Percentiles rank a stretch among this genome's conserved stretches.
Conservation (phyloP, 2,888 invertebrate species). For the Platynereis dumerilii region DNA sequence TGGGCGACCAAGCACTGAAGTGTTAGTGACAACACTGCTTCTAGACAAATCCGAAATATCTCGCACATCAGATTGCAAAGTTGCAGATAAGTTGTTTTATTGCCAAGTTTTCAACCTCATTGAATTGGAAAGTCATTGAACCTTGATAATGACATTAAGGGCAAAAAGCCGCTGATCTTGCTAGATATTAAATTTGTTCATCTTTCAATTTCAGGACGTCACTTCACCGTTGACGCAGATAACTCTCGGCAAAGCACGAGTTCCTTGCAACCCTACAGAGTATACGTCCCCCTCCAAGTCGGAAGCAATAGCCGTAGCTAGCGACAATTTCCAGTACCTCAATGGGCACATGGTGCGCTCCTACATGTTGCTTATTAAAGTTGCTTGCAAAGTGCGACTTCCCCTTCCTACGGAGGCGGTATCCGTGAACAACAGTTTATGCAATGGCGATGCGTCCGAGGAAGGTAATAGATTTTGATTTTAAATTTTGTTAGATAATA, state of each 20-base stretch:
- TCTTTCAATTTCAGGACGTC: conserved; percentile 50
- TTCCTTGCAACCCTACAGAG: conserved; percentile 55
- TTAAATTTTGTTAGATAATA: background rate
- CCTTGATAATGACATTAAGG: too few species aligned
- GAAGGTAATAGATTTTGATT: conserved; percentile 38
- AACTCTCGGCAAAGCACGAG: conserved; percentile 52
- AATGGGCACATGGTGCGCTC: conserved; percentile 83
- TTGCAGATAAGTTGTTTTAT: too few species aligned
- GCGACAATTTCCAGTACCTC: conserved; percentile 80
- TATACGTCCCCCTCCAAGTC: conserved; percentile 63
- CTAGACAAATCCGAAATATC: too few species aligned
- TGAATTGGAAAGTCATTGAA: too few species aligned
- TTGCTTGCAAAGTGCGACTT: conserved; percentile 61
- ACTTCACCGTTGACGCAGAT: conserved; percentile 47
- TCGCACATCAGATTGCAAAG: too few species aligned
- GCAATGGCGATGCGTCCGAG: conserved; percentile 51
- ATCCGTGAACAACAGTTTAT: conserved; percentile 42
- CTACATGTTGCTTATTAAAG: conserved; percentile 79
- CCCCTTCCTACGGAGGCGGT: background rate
- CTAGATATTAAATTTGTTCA: too few species aligned
- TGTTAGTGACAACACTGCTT: too few species aligned
- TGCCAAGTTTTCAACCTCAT: too few species aligned
- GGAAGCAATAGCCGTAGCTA: conserved; percentile 83
- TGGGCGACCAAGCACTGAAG: too few species aligned
- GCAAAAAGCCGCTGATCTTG: too few species aligned